Percentiles rank a stretch among this genome's conserved stretches.
Conservation (phyloP, 2,797 vertebrate species). For the Toxotes lorentzi region DNA sequence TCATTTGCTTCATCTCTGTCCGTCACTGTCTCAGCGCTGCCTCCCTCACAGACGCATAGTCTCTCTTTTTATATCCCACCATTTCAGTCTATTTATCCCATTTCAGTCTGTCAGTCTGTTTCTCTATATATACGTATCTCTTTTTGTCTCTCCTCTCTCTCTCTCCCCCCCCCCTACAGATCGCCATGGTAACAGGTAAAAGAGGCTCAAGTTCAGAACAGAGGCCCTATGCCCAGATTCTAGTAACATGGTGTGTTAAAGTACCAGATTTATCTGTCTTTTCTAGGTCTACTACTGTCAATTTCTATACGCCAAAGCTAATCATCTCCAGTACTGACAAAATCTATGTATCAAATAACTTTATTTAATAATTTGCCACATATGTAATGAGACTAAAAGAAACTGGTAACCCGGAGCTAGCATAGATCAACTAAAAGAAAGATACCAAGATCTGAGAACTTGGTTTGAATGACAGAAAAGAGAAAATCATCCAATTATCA, state of each 20-base stretch:
- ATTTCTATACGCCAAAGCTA: no score
- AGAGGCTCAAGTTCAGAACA: slow-evolving; percentile 30
- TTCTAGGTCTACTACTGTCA: not conserved
- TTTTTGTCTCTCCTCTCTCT: slow-evolving; percentile 18
- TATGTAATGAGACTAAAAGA: not conserved
- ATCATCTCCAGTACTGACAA: not conserved
- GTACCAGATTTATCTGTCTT: not conserved
- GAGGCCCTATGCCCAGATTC: slow-evolving; percentile 9
- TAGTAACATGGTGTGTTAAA: not conserved
- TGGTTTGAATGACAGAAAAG: not conserved
- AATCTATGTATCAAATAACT: not conserved
- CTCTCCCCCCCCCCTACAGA: slow-evolving; percentile 14
- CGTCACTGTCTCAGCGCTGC: slow-evolving; percentile 10
- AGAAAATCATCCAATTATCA: slow-evolving; percentile 5
- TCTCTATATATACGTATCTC: slow-evolving; percentile 19
- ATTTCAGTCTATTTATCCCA: slow-evolving; percentile 37
- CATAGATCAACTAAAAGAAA: not conserved
- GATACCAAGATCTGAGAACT: not conserved
- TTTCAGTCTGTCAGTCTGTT: slow-evolving; percentile 21
- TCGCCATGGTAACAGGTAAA: slow-evolving; percentile 69
- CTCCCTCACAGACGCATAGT: slow-evolving; percentile 14
- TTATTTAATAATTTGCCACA: not conserved
- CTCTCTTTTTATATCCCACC: slow-evolving; percentile 27
- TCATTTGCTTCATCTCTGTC: slow-evolving; percentile 34
- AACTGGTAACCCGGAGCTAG: not conserved